Conservation (phyloP, 2,797 vertebrate species). For the Anomalospiza imberbis region DNA sequence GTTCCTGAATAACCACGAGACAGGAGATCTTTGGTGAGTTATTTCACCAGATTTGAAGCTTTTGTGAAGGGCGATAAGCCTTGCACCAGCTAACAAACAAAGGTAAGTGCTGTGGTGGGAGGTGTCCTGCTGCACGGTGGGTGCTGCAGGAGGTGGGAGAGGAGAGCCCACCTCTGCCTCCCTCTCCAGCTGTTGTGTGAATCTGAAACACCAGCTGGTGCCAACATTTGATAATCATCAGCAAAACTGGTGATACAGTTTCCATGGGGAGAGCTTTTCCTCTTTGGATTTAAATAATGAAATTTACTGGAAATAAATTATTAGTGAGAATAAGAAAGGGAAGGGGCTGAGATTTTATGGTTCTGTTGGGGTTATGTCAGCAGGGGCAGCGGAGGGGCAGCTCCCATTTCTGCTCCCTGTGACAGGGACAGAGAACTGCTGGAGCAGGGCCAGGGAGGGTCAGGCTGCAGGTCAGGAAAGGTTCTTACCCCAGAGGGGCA, state of each 20-base stretch:
- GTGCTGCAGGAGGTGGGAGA: background rate
- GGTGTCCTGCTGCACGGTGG: rapidly evolving
- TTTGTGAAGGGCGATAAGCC: background rate
- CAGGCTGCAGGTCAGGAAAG: background rate
- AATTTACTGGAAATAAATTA: background rate
- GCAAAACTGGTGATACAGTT: background rate
- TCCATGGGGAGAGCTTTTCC: background rate
- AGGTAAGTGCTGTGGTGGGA: rapidly evolving
- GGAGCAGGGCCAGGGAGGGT: background rate
- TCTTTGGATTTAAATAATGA: background rate
- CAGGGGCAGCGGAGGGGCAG: background rate
- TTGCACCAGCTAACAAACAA: background rate
- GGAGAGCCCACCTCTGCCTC: background rate
- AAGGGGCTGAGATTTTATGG: background rate
- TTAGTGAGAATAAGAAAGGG: background rate
- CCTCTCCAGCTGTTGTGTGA: background rate
- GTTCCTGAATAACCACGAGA: background rate
- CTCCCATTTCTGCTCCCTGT: background rate
- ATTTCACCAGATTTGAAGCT: too few relatives aligned
- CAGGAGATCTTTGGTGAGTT: rapidly evolving
- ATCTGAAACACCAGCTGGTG: background rate
- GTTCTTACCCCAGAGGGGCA: background rate
- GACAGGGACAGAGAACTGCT: background rate
- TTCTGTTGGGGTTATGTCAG: background rate
- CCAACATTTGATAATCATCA: background rate